Conservation (phyloP, 2,888 invertebrate species). For the Axea sp. region DNA sequence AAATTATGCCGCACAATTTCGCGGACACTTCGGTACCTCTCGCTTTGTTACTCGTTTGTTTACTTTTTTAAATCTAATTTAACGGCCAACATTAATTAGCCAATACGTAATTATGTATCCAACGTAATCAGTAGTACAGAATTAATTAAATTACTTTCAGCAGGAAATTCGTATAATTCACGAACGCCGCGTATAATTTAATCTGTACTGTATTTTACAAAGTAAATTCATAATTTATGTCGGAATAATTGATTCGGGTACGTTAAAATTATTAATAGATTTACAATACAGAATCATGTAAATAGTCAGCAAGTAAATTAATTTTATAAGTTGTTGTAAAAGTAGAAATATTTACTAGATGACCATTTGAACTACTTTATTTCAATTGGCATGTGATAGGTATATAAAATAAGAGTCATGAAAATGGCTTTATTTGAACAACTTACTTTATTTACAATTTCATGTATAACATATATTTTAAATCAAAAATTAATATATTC, state of each 20-base stretch:
- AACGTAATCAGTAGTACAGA: conserved; percentile 57
- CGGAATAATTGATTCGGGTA: conserved; percentile 48
- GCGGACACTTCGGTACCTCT: neutral
- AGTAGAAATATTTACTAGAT: too few relatives aligned
- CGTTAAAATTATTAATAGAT: conserved; percentile 53
- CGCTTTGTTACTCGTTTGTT: neutral
- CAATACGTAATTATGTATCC: conserved; percentile 55
- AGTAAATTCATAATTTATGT: conserved; percentile 61
- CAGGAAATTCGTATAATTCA: conserved; percentile 61
- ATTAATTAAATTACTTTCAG: conserved; percentile 62
- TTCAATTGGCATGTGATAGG: too few relatives aligned
- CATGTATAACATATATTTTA: too few relatives aligned
- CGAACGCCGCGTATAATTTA: conserved; percentile 58
- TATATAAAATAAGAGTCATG: too few relatives aligned
- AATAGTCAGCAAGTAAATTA: too few relatives aligned
- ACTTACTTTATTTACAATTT: too few relatives aligned
- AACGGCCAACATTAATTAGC: conserved; percentile 56
- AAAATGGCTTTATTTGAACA: too few relatives aligned
- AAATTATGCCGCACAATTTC: conserved; percentile 16
- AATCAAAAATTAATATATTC: too few relatives aligned
- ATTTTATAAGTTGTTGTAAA: too few relatives aligned
- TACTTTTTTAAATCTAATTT: conserved; percentile 29
- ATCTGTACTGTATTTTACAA: conserved; percentile 51
- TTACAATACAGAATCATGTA: too few relatives aligned
- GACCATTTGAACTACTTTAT: too few relatives aligned